phyloP scores from a whole-genome alignment of 2,888 invertebrate genomes.

The Eilema sororculum region DNA sequence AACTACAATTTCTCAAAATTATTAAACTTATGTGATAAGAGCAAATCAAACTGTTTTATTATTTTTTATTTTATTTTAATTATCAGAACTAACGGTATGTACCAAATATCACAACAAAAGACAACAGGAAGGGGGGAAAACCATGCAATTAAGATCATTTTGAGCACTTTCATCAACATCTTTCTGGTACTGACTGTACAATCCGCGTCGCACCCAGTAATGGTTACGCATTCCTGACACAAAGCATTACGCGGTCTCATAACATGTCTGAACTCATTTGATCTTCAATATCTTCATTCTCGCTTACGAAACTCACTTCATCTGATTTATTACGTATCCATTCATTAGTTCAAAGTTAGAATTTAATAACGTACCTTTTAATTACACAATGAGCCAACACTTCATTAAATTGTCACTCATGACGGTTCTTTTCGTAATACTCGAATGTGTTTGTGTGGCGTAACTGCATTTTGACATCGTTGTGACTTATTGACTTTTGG shows the following conservation, averaged over 20 bases:
- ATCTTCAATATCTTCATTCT: conserved; percentile 62
- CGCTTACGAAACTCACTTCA: conserved; percentile 56
- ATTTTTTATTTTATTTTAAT: no score
- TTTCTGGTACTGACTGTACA: no score
- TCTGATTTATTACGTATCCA: conserved; percentile 66
- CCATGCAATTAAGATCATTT: no score
- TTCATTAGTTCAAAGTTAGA: conserved; percentile 71
- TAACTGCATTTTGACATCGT: conserved; percentile 58
- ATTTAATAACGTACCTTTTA: conserved; percentile 77
- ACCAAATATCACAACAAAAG: no score
- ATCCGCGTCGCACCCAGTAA: conserved; percentile 18
- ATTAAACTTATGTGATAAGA: no score
- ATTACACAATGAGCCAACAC: conserved; percentile 80
- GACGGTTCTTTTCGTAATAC: conserved; percentile 67
- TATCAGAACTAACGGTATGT: no score
- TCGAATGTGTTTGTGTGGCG: conserved; percentile 51
- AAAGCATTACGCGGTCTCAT: conserved; percentile 31
- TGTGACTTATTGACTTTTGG: conserved; percentile 65
- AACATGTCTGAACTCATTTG: conserved; percentile 51
- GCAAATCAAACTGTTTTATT: no score
- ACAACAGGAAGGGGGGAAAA: no score
- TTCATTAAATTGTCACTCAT: conserved; percentile 85
- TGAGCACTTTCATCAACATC: no score
- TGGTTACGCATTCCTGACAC: conserved; percentile 31
- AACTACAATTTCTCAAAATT: no score